phyloP scores from a whole-genome alignment of 37 sponge, comb jelly and placozoan species.

The Spongilla lacustris region DNA sequence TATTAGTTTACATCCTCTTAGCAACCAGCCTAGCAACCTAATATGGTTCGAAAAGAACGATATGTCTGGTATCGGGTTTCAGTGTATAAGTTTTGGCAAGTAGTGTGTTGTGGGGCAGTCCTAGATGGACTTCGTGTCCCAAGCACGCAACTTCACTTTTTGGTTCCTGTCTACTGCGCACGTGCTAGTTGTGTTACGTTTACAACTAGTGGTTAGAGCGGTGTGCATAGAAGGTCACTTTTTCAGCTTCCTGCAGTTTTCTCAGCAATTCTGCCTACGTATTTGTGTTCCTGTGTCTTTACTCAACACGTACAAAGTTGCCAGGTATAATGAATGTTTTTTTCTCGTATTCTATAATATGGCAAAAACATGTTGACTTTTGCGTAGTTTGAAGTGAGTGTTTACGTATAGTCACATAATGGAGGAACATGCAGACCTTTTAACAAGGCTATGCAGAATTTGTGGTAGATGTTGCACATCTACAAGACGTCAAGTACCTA shows the following conservation, averaged over 20 bases:
- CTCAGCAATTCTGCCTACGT: not conserved
- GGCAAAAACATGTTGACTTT: not conserved
- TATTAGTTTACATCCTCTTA: not conserved
- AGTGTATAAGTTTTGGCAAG: not conserved
- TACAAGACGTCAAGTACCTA: not conserved
- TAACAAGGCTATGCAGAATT: not conserved
- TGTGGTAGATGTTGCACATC: not conserved
- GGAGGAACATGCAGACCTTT: not conserved
- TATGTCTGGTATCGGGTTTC: not conserved
- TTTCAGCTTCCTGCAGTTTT: not conserved
- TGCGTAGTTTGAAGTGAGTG: not conserved
- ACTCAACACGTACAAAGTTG: not conserved
- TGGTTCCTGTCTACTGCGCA: not conserved
- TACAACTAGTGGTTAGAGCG: not conserved
- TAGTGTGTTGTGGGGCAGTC: not conserved
- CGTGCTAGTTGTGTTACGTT: not conserved
- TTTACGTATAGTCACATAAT: not conserved
- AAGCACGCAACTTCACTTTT: not conserved
- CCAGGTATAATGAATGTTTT: not conserved
- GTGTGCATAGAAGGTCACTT: not conserved
- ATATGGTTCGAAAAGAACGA: not conserved
- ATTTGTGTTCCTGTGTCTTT: not conserved
- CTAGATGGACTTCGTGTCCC: not conserved
- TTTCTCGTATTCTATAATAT: not conserved
- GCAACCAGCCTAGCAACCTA: not conserved